Evolutionary conservation across 64 coral and sea anemone species (phyloP).

Genomic region (Actinia tenebrosa): DNA sequence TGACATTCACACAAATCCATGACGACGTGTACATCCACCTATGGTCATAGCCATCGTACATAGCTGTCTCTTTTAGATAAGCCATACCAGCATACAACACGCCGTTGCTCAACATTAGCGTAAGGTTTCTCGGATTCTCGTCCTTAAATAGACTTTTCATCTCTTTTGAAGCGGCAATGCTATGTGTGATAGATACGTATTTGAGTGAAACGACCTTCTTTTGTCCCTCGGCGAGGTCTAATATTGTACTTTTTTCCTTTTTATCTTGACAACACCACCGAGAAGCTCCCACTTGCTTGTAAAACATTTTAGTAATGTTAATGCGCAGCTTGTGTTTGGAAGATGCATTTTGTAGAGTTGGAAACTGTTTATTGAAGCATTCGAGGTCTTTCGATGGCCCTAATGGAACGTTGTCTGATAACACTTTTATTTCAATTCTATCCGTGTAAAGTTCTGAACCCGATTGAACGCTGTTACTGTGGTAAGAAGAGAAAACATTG

Average conservation of each 20-base stretch:
- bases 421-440: neutral
- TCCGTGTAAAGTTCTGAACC: neutral
- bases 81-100: no score
- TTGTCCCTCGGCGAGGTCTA: neutral
- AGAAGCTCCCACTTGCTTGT: conserved; percentile 17
- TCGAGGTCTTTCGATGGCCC: conserved; percentile 18
- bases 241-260: neutral
- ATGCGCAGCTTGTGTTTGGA: neutral
- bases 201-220: no score
- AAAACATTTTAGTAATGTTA: conserved; percentile 23
- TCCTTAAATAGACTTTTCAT: no score
- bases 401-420: conserved; percentile 1
- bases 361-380: conserved; percentile 16
- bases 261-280: conserved; percentile 17
- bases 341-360: neutral
- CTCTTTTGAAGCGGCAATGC: no score
- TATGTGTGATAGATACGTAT: no score
- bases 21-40: no score
- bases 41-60: no score
- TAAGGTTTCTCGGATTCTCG: no score
- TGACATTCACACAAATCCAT: no score
- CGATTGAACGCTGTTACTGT: no score
- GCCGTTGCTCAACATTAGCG: no score
- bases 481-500: neutral
- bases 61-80: no score